These are phyloP conservation scores for Saguinus midas DNA, from an alignment of 2,113 vertebrate species.

Conservation along the genomic window DNA sequence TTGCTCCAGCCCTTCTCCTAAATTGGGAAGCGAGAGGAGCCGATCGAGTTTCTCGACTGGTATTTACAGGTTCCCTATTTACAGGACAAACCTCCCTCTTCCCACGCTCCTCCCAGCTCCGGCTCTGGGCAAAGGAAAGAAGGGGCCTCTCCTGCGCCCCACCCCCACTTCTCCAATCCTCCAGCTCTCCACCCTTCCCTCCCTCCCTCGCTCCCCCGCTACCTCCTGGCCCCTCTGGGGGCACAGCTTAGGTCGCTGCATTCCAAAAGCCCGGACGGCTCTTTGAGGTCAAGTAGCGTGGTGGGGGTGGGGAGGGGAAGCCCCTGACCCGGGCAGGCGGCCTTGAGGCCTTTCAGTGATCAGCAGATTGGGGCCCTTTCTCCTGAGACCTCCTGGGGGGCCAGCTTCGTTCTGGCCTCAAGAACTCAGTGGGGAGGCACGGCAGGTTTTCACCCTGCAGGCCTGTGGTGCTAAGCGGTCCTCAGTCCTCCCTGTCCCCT, in stretches of 20 bases:
- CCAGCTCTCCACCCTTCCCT: not conserved
- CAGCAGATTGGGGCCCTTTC: not conserved
- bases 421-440: not conserved
- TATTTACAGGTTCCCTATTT: constrained; percentile 60
- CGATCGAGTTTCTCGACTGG: constrained; percentile 66
- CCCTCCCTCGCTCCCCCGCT: too few species aligned
- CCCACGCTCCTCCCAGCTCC: not conserved
- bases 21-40: constrained; percentile 68
- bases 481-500: not conserved
- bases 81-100: constrained; percentile 9
- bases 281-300: constrained; percentile 46
- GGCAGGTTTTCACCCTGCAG: not conserved
- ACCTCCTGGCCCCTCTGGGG: not conserved
- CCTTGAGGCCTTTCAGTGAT: not conserved
- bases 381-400: not conserved
- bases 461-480: not conserved
- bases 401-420: not conserved
- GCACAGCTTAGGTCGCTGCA: constrained; percentile 3
- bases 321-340: not conserved
- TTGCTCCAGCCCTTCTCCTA: constrained; percentile 62
- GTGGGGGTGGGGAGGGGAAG: constrained; percentile 45
- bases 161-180: not conserved
- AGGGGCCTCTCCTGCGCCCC: not conserved
- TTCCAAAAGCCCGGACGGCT: constrained; percentile 18
- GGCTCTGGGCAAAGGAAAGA: not conserved